Base-by-base conservation (phyloP, 2,797 vertebrate species). In the Gymnocypris eckloni region DNA sequence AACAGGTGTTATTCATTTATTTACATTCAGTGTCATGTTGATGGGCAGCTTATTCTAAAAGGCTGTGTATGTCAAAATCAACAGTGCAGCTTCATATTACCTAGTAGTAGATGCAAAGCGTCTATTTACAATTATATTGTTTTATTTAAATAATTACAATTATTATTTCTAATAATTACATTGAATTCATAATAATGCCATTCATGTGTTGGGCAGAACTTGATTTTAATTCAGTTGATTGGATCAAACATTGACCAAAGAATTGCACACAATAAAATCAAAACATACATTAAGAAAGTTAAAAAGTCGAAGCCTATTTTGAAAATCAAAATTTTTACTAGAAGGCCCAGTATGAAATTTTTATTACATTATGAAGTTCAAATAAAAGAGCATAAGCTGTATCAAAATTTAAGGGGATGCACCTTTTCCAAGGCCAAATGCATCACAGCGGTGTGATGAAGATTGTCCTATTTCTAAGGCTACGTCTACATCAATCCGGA, bases 1-100 rank as follows among this genome's bases (percentile, higher is more conserved):
- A 85, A 59, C 75, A 59, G 39, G 64, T 78, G 61, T 50, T 79
- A 15, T 61, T 85, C 3, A 61, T 69, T 77, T 78, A n/a, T 78
- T 84, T 69, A 59, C 2, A 39, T 78, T 43, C 48, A 56, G 64
- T 43, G 64, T 39, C 37, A 69, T 67, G 11, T 33, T 79, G 48
- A 78, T 84, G 67, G 50, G 52, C 67, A 59, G 66, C 71, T 79
- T 37, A 70, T 61, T 79, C 41, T 15, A 67, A 67, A 70, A 78
- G 41, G n/a, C 73, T 79, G 72, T 22, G 45, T n/a, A 39, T 77
- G 75, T 41, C 52, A 66, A 50, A 37, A 16, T 61, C 39, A 8
- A 20, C 28, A n/a, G 20, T 15, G 13, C 8, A 50, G 45, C 13
- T 33, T 4, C n/a, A 50, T 50, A 8, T 48, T 50, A 28, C 43